Evolutionary conservation across 2,797 vertebrate species (phyloP), one percentile per base, ranked within the genome.

Genomic region (Hyperoplus immaculatus): DNA sequence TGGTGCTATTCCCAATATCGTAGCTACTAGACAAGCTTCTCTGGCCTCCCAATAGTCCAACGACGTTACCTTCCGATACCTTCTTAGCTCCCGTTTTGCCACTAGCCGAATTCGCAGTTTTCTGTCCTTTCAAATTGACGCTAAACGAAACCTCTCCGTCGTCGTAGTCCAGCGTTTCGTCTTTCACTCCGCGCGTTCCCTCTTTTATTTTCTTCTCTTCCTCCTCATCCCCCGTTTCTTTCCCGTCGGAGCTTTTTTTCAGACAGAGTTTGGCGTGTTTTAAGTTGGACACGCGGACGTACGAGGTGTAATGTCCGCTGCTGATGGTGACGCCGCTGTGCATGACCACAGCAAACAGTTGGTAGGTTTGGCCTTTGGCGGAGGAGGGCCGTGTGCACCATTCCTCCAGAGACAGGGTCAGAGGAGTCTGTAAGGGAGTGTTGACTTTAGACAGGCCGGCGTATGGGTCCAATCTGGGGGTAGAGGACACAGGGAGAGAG

Each of bases 291-390:
- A 99, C 94, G 91, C 96, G 97, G 81, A 99, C 94, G 21, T 96
- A 99, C 59, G 98, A 96, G 2, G 97, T 99, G 91, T 99, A 99
- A 87, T 99, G 98, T 53, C 98, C 98, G 13, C 97, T 98, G 95
- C 97, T 98, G 87, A 99, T 99, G 13, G 98, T 99, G 78, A 98
- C 94, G 47, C 98, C 98, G 4, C 97, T 99, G 91, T 99, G 98
- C 98, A 99, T 99, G 47, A 99, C 97, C 75, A 99, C 97, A 0
- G 97, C 98, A 29, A 99, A 99, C 10, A 99, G 92, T 77, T 96
- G 95, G 15, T 99, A 99, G 81, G 87, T 94, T 82, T 97, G 96
- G 8, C 86, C 88, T 39, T 81, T 76, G 0, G 80, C 51, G 4
- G 92, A 75, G 0, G 94, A 95, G 14, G 96, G 93, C 62, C 88